These are phyloP conservation scores for Sturnus vulgaris DNA, from an alignment of 2,113 vertebrate genomes.

Conservation along the genomic window DNA sequence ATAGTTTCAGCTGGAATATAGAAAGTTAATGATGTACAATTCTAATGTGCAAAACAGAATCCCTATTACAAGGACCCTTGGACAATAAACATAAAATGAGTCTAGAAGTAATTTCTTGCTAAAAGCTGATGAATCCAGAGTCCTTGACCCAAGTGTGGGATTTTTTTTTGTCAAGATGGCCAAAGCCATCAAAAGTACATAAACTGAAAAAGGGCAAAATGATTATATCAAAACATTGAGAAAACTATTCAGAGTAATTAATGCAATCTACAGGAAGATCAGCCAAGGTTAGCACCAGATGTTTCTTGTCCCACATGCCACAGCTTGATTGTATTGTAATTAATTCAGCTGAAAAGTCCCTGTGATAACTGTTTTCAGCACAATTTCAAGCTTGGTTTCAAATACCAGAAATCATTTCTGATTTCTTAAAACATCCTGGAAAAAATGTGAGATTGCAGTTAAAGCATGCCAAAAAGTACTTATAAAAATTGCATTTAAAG, in stretches of 20 bases:
- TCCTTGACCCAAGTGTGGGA: background rate
- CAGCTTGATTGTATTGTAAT: slow-evolving; percentile 41
- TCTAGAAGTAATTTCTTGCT: slow-evolving; percentile 13
- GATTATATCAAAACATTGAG: background rate
- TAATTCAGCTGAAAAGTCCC: slow-evolving; percentile 49
- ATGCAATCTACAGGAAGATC: slow-evolving; percentile 32
- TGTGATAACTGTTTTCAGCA: slow-evolving; percentile 35
- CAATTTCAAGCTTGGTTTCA: slow-evolving; percentile 49
- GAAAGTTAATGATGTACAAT: slow-evolving; percentile 26
- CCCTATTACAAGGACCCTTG: background rate
- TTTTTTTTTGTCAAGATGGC: background rate
- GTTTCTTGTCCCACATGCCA: slow-evolving; percentile 27
- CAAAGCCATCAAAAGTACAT: background rate
- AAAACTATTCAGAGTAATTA: slow-evolving; percentile 22
- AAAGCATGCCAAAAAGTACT: background rate
- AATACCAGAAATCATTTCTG: slow-evolving; percentile 13
- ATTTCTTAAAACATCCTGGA: slow-evolving; percentile 11
- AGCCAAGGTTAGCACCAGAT: slow-evolving; percentile 53
- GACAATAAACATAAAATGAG: slow-evolving; percentile 43
- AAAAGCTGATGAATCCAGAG: background rate
- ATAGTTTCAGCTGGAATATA: slow-evolving; percentile 21
- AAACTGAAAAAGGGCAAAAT: background rate
- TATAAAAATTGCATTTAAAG: slow-evolving; percentile 3
- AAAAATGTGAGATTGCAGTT: background rate
- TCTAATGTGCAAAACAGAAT: slow-evolving; percentile 35